Conservation (phyloP, 2,888 invertebrate genomes). For the Drosophila antonietae region DNA sequence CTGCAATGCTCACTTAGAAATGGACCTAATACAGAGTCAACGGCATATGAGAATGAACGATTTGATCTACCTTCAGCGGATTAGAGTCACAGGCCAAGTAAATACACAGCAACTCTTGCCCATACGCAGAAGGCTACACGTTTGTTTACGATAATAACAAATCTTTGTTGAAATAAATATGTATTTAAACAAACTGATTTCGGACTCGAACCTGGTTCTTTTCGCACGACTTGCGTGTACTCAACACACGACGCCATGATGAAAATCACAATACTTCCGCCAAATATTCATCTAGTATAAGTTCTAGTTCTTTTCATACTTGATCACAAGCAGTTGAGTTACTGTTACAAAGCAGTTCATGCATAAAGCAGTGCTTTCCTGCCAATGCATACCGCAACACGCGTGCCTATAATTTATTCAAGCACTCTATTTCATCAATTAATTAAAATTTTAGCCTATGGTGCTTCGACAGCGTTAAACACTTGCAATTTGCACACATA, state of each 20-base stretch:
- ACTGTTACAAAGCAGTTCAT: constrained; percentile 8
- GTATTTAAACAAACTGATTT: neutral
- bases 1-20: constrained; percentile 69
- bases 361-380: constrained; percentile 19
- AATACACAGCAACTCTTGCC: constrained; percentile 81
- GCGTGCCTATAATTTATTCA: constrained; percentile 12
- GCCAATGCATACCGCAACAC: neutral
- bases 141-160: too few relatives aligned
- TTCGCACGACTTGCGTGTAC: neutral
- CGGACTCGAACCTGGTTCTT: constrained; percentile 40
- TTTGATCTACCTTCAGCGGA: constrained; percentile 83
- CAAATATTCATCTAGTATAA: neutral
- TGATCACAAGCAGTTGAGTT: constrained; percentile 27
- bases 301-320: constrained; percentile 11
- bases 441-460: constrained; percentile 51
- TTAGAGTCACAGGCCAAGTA: constrained; percentile 77
- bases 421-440: constrained; percentile 49
- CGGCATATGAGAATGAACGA: constrained; percentile 82
- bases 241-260: constrained; percentile 31
- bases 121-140: constrained; percentile 74
- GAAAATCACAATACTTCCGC: accelerated
- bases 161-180: neutral
- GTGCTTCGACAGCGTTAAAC: constrained; percentile 41
- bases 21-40: constrained; percentile 77
- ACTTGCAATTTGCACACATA: constrained; percentile 29